phyloP scores from a whole-genome alignment of 92 coral and sea anemone species.

The Heteractis magnifica region DNA sequence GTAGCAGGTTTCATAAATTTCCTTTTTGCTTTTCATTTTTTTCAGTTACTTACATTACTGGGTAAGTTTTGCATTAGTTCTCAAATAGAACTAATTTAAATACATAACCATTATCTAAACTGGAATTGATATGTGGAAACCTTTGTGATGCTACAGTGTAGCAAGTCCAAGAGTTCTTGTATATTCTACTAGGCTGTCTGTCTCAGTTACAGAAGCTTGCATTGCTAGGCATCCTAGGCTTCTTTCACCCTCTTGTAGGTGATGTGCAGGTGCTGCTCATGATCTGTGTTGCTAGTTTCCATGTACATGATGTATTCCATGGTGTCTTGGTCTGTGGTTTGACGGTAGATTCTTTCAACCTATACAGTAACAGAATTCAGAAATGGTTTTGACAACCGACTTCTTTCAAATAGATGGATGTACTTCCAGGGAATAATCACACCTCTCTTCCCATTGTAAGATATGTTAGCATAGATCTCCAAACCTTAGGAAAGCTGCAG shows the following conservation, averaged over 20 bases:
- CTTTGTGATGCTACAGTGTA: neutral
- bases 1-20: too few relatives aligned
- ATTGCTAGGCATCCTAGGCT: neutral
- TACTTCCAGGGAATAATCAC: too few relatives aligned
- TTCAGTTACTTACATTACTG: too few relatives aligned
- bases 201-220: neutral
- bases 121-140: neutral
- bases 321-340: conserved; percentile 62
- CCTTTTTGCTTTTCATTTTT: too few relatives aligned
- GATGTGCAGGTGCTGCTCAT: conserved; percentile 75
- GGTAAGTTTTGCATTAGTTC: too few relatives aligned
- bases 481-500: too few relatives aligned
- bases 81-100: too few relatives aligned
- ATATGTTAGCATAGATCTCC: too few relatives aligned
- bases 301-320: conserved; percentile 73
- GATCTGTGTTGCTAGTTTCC: conserved; percentile 74
- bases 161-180: too few relatives aligned
- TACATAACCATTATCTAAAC: neutral
- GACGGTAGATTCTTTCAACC: conserved; percentile 76
- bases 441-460: too few relatives aligned
- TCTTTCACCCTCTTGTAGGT: conserved; percentile 81
- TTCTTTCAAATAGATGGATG: too few relatives aligned
- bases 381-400: neutral
- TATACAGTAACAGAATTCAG: conserved; percentile 10
- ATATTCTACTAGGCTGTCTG: neutral